Evolutionary conservation across 1,140 invertebrate genomes (phyloP).

Genomic region (Prorops nasuta): DNA sequence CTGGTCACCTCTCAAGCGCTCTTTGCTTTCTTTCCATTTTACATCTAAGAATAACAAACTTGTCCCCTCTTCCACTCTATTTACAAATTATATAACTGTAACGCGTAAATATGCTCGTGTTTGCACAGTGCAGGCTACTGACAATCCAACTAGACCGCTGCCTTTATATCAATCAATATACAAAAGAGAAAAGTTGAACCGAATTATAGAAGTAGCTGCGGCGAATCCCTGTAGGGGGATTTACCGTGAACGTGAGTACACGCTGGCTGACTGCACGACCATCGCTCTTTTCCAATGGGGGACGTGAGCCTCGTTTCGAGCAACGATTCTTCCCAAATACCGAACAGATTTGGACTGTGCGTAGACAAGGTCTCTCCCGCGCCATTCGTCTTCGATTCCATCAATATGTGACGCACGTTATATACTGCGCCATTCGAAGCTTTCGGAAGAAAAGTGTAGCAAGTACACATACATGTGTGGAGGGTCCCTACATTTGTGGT

Average conservation of each 20-base stretch:
- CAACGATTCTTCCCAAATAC: constrained; percentile 40
- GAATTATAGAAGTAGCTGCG: constrained; percentile 37
- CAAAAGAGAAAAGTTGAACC: too few species aligned
- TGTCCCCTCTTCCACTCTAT: too few species aligned
- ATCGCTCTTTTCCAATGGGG: too few species aligned
- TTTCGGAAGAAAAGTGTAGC: too few species aligned
- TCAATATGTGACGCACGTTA: constrained; percentile 34
- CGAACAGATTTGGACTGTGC: constrained; percentile 40
- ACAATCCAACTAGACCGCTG: too few species aligned
- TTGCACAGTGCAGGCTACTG: too few species aligned
- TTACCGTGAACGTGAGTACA: constrained; percentile 39
- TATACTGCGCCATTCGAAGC: too few species aligned
- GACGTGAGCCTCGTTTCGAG: constrained; percentile 47
- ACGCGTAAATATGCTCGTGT: too few species aligned
- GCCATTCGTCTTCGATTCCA: constrained; percentile 31
- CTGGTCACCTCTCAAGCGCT: constrained; percentile 3
- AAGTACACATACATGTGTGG: too few species aligned
- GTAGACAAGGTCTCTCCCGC: constrained; percentile 27
- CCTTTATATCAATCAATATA: constrained; percentile 25
- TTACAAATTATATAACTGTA: too few species aligned
- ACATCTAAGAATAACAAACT: constrained; percentile 14
- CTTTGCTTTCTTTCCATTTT: constrained; percentile 6
- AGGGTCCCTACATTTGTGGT: too few species aligned
- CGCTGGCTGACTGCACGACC: constrained; percentile 6
- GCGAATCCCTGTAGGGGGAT: constrained; percentile 27